phyloP scores from a whole-genome alignment of 1,140 invertebrate genomes.

The Latrodectus geometricus region DNA sequence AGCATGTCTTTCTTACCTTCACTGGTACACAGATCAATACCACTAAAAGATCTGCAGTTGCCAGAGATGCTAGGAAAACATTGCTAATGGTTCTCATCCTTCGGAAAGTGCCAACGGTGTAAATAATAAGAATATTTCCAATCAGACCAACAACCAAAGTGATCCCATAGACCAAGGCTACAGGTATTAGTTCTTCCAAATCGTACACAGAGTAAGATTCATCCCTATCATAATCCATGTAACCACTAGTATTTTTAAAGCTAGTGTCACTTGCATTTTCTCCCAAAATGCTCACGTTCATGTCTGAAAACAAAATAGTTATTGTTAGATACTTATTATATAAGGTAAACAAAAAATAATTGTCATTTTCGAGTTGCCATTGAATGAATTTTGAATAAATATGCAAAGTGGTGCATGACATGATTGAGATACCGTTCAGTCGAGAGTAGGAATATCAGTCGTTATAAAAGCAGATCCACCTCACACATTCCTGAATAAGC shows the following conservation, averaged over 20 bases:
- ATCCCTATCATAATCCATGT: conserved; percentile 70
- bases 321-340: too few species aligned
- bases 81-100: conserved; percentile 78
- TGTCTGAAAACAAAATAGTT: not conserved
- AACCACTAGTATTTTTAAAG: conserved; percentile 3
- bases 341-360: too few species aligned
- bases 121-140: conserved; percentile 75
- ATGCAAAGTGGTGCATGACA: too few species aligned
- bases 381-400: too few species aligned
- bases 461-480: too few species aligned
- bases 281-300: conserved; percentile 32
- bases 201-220: conserved; percentile 69
- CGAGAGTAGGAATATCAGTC: too few species aligned
- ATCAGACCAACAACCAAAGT: conserved; percentile 76
- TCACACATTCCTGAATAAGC: too few species aligned
- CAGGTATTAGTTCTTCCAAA: conserved; percentile 74
- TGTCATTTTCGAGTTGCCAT: too few species aligned
- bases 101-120: conserved; percentile 69
- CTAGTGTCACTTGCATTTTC: conserved; percentile 19
- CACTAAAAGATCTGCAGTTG: conserved; percentile 79
- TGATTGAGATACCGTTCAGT: too few species aligned
- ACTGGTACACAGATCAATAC: conserved; percentile 81
- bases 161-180: conserved; percentile 75
- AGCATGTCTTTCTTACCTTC: conserved; percentile 73
- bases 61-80: conserved; percentile 78